Evolutionary conservation across 2,113 vertebrate species (phyloP).

Genomic region (Ginglymostoma cirratum): DNA sequence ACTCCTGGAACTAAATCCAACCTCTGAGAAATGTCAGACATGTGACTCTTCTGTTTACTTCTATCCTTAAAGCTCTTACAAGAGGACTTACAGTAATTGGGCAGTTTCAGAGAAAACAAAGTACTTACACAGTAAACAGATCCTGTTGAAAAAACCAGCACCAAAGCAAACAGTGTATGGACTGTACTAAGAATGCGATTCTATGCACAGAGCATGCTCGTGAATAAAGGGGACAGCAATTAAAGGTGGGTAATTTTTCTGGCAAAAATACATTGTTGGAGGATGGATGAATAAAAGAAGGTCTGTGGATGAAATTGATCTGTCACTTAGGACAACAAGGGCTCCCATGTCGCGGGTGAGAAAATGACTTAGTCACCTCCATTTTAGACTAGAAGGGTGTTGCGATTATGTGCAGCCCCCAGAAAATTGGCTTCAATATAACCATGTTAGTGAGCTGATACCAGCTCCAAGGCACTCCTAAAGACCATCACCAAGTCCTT

Average conservation of each 20-base stretch:
- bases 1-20: background rate
- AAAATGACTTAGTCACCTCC: background rate
- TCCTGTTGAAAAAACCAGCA: background rate
- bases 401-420: background rate
- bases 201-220: background rate
- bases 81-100: background rate
- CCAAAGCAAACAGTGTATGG: background rate
- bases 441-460: background rate
- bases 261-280: background rate
- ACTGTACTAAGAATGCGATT: background rate
- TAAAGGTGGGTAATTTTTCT: background rate
- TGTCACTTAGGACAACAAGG: background rate
- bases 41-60: background rate
- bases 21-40: background rate
- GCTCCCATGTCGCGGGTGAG: background rate
- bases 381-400: background rate
- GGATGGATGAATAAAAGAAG: background rate
- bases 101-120: background rate
- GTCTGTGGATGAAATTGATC: background rate
- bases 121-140: background rate
- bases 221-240: background rate
- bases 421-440: background rate
- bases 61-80: background rate
- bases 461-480: background rate
- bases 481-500: background rate